A percentile compares a stretch with the other conserved stretches of the same genome.
Conservation (phyloP, 2,888 invertebrate genomes). For the Pharmacophagus antenor region DNA sequence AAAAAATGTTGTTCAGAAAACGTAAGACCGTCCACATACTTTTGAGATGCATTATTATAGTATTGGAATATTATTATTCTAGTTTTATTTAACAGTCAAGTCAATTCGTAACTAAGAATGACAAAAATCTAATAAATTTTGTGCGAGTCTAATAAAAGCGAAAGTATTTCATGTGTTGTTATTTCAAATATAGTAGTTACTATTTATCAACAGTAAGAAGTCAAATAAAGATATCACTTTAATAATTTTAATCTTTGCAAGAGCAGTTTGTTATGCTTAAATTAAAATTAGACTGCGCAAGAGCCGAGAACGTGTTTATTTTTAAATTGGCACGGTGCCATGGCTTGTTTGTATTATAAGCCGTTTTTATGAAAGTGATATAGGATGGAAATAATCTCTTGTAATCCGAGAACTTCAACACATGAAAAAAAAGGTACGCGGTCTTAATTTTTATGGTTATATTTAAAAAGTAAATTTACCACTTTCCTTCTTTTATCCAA, state of each 20-base stretch:
- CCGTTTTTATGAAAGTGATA: constrained; percentile 81
- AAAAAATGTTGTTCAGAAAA: constrained; percentile 2
- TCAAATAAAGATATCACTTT: constrained; percentile 5
- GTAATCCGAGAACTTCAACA: constrained; percentile 71
- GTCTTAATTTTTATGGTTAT: too few species aligned
- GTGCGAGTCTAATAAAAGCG: neutral
- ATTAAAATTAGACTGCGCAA: constrained; percentile 77
- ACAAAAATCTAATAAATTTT: too few species aligned
- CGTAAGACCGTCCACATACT: neutral
- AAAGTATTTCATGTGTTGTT: neutral
- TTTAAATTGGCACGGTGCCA: constrained; percentile 73
- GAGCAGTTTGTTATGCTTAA: constrained; percentile 50
- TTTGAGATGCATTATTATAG: neutral
- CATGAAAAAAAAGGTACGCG: constrained; percentile 36
- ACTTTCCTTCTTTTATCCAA: neutral
- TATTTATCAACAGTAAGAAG: neutral
- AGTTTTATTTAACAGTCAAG: too few species aligned
- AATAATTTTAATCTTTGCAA: constrained; percentile 20
- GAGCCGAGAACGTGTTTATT: constrained; percentile 74
- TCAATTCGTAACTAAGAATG: too few species aligned
- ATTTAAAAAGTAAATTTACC: neutral
- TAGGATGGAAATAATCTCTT: constrained; percentile 78
- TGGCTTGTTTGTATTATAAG: constrained; percentile 80
- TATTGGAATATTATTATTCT: neutral
- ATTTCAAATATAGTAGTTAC: neutral